Evolutionary conservation across 1,140 invertebrate genomes (phyloP), one percentile per base, ranked within the genome.

Genomic region (Megathymus violae): DNA sequence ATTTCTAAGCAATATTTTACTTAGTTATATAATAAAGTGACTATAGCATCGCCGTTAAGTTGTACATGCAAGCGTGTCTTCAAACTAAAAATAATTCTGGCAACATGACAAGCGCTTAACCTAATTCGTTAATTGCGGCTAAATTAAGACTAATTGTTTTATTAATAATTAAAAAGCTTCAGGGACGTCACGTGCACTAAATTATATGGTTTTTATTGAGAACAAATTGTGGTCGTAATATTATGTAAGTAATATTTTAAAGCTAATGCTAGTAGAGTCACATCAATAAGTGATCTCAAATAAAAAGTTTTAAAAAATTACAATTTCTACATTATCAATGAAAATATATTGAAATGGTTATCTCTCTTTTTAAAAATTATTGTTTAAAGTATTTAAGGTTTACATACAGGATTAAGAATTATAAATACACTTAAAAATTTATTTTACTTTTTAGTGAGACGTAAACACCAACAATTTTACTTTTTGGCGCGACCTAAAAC

Each of bases 71-170:
- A n/a, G 10, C 38, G 14, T 10, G 46, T 13, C 38, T 46, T 47
- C 9, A 36, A 34, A 14, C 43, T 60, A 60, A 25, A 40, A 48
- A 38, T 60, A 58, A 31, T 13, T 46, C 41, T 58, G 52, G 52
- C 52, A 58, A 58, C 40, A 46, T 58, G 52, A 34, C 52, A 58
- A 58, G 52, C 52, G 40, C 52, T 44, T 58, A 58, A 58, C 52
- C 52, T 43, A 58, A 44, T 44, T 58, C 41, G 22, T 16, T 34
- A 58, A 58, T 44, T 43, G 36, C 44, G 31, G 11, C 15, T 58
- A 63, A 51, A 47, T 52, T 41, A 60, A 59, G 50, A 65, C 16
- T 54, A 64, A 64, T 64, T 38, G n/a, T 36, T 40, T 44, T 40
- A 54, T 38, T 46, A 54, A 63, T 43, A 52, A 52, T 10, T 19